Percentiles rank a stretch among this genome's conserved stretches.
These are phyloP conservation scores for Achlya flavicornis DNA, from an alignment of 2,888 invertebrate species.

Conservation along the genomic window DNA sequence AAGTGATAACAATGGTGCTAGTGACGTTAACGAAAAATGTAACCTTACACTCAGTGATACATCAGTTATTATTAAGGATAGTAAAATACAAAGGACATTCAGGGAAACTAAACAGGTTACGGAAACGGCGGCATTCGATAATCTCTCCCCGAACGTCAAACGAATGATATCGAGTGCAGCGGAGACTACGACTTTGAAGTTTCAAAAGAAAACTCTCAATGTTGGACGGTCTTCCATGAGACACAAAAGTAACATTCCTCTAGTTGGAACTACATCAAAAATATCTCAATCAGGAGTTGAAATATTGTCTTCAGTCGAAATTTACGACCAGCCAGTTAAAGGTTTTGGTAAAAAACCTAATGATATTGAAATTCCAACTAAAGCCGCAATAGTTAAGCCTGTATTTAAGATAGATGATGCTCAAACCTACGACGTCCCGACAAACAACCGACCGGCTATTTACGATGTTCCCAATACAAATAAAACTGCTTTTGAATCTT, in stretches of 20 bases:
- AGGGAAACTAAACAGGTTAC: slow-evolving; percentile 58
- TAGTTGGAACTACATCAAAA: slow-evolving; percentile 80
- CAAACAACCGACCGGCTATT: slow-evolving; percentile 73
- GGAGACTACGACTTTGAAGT: slow-evolving; percentile 69
- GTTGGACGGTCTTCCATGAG: slow-evolving; percentile 66
- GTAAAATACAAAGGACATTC: slow-evolving; percentile 64
- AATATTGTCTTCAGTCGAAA: slow-evolving; percentile 74
- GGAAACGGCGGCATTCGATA: slow-evolving; percentile 73
- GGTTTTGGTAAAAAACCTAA: slow-evolving; percentile 44
- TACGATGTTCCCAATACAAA: slow-evolving; percentile 72
- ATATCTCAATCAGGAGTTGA: slow-evolving; percentile 79
- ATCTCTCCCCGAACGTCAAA: slow-evolving; percentile 85
- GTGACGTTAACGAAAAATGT: slow-evolving; percentile 55
- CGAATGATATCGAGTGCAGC: slow-evolving; percentile 84
- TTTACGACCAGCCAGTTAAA: slow-evolving; percentile 73
- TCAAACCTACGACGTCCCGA: slow-evolving; percentile 76
- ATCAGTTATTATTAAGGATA: slow-evolving; percentile 47
- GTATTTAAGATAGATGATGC: slow-evolving; percentile 67
- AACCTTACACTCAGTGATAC: slow-evolving; percentile 62
- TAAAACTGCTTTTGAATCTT: slow-evolving; percentile 75
- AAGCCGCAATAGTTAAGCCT: slow-evolving; percentile 51
- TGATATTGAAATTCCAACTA: slow-evolving; percentile 48
- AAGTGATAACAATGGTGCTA: slow-evolving; percentile 71
- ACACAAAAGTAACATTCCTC: slow-evolving; percentile 74
- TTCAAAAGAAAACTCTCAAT: slow-evolving; percentile 68